These are phyloP conservation scores for Felis catus DNA, from an alignment of 2,113 vertebrate genomes.

Conservation along the genomic window DNA sequence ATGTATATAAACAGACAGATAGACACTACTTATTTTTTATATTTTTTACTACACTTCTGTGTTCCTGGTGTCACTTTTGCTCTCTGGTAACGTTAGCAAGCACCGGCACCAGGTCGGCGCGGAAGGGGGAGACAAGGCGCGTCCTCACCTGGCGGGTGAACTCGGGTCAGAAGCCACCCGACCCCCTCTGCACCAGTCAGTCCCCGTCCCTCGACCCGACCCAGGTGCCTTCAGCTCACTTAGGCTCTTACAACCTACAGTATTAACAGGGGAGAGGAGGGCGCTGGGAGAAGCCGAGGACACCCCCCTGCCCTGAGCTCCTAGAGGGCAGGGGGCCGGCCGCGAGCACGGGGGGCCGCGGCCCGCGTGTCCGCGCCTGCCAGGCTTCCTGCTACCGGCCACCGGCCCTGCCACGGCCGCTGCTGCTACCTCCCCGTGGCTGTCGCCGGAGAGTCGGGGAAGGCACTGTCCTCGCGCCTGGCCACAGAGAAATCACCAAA, in stretches of 20 bases:
- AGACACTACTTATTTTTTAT: slow-evolving; percentile 86
- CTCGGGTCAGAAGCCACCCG: background rate
- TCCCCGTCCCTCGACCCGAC: slow-evolving; percentile 67
- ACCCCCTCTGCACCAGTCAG: background rate
- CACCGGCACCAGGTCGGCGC: background rate
- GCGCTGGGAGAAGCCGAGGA: slow-evolving; percentile 84
- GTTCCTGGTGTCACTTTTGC: slow-evolving; percentile 76
- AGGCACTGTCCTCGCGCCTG: slow-evolving; percentile 56
- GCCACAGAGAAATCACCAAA: slow-evolving; percentile 78
- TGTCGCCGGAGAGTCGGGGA: background rate
- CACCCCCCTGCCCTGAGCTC: background rate
- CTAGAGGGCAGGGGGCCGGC: slow-evolving; percentile 48
- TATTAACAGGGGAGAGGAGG: slow-evolving; percentile 54
- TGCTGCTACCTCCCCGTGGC: background rate
- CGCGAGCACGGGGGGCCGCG: background rate
- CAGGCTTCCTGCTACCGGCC: background rate
- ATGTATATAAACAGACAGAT: slow-evolving; percentile 81
- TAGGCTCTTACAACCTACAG: slow-evolving; percentile 77
- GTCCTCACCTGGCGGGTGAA: slow-evolving; percentile 26
- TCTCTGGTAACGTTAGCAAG: slow-evolving; percentile 29
- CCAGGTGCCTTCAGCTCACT: slow-evolving; percentile 82
- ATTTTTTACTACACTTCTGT: slow-evolving; percentile 83
- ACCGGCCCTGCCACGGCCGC: background rate
- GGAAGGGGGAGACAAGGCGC: background rate
- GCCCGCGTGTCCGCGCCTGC: fast-evolving